These are phyloP conservation scores for Malthinus seriepunctatus DNA, from an alignment of 2,888 invertebrate genomes.

Conservation along the genomic window DNA sequence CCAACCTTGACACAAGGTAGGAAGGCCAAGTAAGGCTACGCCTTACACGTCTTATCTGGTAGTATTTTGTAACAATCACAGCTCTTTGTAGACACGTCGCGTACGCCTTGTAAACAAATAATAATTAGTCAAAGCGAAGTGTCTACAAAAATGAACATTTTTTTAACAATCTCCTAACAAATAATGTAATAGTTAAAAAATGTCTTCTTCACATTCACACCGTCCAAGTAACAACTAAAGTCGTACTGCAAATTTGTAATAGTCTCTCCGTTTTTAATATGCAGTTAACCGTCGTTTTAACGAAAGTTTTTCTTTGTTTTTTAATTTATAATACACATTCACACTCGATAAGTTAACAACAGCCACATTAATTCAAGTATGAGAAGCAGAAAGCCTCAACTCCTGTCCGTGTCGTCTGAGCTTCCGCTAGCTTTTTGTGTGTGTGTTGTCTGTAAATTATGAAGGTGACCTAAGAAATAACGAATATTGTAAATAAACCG, in stretches of 20 bases:
- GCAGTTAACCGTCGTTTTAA: conserved; percentile 2
- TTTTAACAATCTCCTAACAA: conserved; percentile 57
- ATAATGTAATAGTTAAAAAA: conserved; percentile 54
- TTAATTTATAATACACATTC: conserved; percentile 31
- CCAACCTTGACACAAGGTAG: conserved; percentile 52
- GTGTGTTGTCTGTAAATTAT: conserved; percentile 12
- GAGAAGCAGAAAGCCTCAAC: conserved; percentile 30
- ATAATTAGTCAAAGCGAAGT: conserved; percentile 36
- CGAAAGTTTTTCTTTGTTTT: neutral
- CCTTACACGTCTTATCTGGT: conserved; percentile 47
- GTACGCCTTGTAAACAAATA: conserved; percentile 40
- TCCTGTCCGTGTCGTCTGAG: conserved; percentile 23
- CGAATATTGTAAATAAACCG: conserved; percentile 18
- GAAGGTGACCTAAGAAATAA: conserved; percentile 23
- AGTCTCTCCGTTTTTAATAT: conserved; percentile 16
- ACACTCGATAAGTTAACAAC: conserved; percentile 47
- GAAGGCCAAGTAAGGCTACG: conserved; percentile 44
- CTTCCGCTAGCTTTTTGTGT: conserved; percentile 32
- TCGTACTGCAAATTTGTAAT: neutral
- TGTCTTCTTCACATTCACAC: conserved; percentile 48
- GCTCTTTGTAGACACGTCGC: conserved; percentile 40
- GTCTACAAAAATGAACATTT: conserved; percentile 45
- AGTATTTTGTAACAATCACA: conserved; percentile 49
- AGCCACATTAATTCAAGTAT: conserved; percentile 47
- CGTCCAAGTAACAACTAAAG: neutral